Base-by-base conservation (phyloP, 1,140 invertebrate species). In the Leptonema lineaticorne region DNA sequence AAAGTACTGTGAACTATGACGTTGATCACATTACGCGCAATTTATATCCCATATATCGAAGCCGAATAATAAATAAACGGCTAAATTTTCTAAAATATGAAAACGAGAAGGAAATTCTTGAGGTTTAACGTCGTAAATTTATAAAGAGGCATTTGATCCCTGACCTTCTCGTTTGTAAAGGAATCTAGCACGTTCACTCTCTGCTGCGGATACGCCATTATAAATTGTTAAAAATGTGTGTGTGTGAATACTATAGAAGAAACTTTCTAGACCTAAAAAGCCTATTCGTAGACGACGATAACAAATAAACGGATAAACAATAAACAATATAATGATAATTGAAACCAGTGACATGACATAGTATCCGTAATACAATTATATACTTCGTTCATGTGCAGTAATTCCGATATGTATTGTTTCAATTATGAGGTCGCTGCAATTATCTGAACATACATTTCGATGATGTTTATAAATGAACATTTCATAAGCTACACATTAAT, bases 191-290 rank as follows among this genome's bases (percentile, higher is more conserved):
- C 50, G 50, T 53, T 53, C 50, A 24, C 50, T 53, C 50, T 53
- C 50, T 8, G 46, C 2, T 2, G 20, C 46, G 50, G 50, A 53
- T 53, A 24, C 27, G 50, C 22, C 27, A 53, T 53, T 53, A 26
- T 26, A 11, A 53, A 53, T 53, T 24, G 50, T 24, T 24, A 41
- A 14, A 53, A 26, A 24, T 53, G 50, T 53, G 46, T 11, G 18
- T 14, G 20, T 26, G 50, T 53, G 50, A n/a, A n/a, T n/a, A n/a
- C n/a, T n/a, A n/a, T n/a, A n/a, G n/a, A n/a, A n/a, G n/a, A 53
- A 53, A 53, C 50, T 53, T 53, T 53, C 50, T 53, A 53, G 50
- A 53, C 50, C 50, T 53, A 53, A 53, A 53, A 53, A 53, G 37
- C 37, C 37, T 41, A 26, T n/a, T n/a, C n/a, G n/a, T n/a, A n/a